phyloP scores from a whole-genome alignment of 2,797 vertebrate species.

The Psittacula echo region DNA sequence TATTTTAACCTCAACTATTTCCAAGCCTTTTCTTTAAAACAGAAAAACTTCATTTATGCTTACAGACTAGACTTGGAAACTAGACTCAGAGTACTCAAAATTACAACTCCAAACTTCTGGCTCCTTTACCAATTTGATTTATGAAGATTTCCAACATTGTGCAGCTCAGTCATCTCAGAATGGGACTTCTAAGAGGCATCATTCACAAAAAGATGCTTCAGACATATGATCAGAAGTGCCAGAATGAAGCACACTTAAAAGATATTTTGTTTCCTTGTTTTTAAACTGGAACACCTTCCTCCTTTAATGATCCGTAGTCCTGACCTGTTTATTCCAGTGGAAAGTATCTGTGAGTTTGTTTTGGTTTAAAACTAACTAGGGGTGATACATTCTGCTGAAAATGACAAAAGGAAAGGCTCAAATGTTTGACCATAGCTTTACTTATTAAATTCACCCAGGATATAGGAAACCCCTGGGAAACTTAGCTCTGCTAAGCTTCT shows the following conservation, averaged over 20 bases:
- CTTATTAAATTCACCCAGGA: background rate
- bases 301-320: background rate
- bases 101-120: background rate
- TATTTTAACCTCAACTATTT: background rate
- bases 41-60: background rate
- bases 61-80: background rate
- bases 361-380: background rate
- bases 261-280: background rate
- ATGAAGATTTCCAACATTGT: background rate
- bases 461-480: background rate
- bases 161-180: background rate
- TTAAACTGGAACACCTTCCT: background rate
- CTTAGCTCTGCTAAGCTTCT: background rate
- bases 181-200: background rate
- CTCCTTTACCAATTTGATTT: background rate
- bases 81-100: background rate
- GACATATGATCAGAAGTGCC: background rate
- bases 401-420: background rate
- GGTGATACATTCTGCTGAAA: background rate
- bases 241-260: background rate
- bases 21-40: background rate
- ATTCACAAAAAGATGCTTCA: background rate
- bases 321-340: background rate
- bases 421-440: background rate
- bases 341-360: rapidly evolving